phyloP scores from a whole-genome alignment of 1,140 invertebrate species.

The Lycorma delicatula region DNA sequence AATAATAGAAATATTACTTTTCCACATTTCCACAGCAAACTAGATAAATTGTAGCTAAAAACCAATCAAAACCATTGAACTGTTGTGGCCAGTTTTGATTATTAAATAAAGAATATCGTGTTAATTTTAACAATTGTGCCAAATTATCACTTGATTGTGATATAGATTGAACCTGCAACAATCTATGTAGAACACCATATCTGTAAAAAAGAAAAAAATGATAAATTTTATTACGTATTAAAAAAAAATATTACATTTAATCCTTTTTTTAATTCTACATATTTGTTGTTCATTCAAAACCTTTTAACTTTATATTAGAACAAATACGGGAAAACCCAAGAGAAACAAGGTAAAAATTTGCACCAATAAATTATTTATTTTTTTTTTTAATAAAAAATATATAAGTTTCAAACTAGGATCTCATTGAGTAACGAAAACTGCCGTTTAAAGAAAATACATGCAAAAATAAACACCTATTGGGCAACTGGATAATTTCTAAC shows the following conservation, averaged over 20 bases:
- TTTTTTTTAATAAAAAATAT: too few species aligned
- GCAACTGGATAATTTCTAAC: too few species aligned
- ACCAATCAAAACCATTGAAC: neutral
- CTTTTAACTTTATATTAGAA: too few species aligned
- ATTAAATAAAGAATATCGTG: neutral
- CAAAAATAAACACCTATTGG: too few species aligned
- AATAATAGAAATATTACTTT: too few species aligned
- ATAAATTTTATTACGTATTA: neutral
- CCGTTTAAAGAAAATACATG: too few species aligned
- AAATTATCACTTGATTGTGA: neutral
- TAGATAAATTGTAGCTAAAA: neutral
- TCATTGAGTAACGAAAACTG: too few species aligned
- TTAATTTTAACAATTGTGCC: neutral
- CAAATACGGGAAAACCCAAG: too few species aligned
- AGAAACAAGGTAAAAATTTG: too few species aligned
- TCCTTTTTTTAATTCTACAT: neutral
- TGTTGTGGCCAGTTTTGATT: neutral
- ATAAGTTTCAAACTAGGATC: too few species aligned
- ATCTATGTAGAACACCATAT: neutral
- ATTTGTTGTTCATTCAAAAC: neutral
- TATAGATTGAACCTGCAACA: neutral
- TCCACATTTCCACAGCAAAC: neutral
- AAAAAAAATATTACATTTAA: neutral
- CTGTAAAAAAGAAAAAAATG: neutral
- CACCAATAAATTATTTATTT: too few species aligned